These are phyloP conservation scores for Catalaphyllia jardinei DNA, from an alignment of 64 coral and sea anemone genomes.

Conservation along the genomic window DNA sequence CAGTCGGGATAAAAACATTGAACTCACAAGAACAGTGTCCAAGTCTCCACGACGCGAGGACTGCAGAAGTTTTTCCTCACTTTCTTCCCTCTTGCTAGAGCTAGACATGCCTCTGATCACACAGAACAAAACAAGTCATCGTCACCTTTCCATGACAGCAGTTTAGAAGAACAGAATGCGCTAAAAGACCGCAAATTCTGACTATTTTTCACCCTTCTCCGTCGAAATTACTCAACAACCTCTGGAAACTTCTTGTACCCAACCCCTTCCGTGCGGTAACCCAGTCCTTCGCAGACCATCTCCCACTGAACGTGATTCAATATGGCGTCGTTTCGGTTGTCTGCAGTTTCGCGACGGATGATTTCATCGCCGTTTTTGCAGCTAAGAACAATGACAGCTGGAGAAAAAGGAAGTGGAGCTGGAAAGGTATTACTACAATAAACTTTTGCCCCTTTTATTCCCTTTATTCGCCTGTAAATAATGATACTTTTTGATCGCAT, in stretches of 20 bases:
- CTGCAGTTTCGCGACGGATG: slow-evolving; percentile 1
- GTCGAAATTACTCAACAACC: neutral
- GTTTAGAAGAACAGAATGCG: slow-evolving; percentile 4
- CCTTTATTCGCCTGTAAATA: neutral
- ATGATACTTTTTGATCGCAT: neutral
- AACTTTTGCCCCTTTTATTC: neutral
- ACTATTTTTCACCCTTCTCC: neutral
- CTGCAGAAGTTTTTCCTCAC: slow-evolving; percentile 82
- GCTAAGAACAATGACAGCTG: slow-evolving; percentile 47
- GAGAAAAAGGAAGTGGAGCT: slow-evolving; percentile 87
- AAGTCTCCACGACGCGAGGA: slow-evolving; percentile 81
- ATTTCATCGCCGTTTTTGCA: slow-evolving; percentile 23
- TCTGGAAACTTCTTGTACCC: slow-evolving; percentile 19
- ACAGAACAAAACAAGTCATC: slow-evolving; percentile 1
- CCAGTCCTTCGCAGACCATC: slow-evolving; percentile 17
- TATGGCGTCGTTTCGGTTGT: slow-evolving; percentile 60
- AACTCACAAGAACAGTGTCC: slow-evolving; percentile 72
- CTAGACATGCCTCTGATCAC: slow-evolving; percentile 51
- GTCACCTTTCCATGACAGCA: slow-evolving; percentile 26
- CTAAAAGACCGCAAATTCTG: slow-evolving; percentile 9
- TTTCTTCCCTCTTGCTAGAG: slow-evolving; percentile 62
- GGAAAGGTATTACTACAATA: slow-evolving; percentile 65
- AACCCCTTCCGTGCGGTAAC: neutral
- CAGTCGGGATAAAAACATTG: slow-evolving; percentile 2
- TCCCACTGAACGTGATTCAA: slow-evolving; percentile 27